Conservation (phyloP, 2,797 vertebrate species). For the Oreochromis mossambicus region DNA sequence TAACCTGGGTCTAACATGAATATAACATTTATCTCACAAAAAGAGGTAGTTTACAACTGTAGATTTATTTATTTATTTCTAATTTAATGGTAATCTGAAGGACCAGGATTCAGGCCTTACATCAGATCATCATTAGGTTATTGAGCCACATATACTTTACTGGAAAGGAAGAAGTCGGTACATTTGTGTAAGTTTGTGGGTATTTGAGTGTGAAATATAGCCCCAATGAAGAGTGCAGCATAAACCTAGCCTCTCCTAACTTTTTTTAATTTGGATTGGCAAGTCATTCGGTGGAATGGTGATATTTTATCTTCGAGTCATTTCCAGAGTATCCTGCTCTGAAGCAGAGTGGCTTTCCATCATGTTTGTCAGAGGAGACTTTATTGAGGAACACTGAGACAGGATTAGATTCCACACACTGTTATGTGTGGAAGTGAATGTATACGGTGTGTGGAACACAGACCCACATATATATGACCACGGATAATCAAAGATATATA, state of each 20-base stretch:
- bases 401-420: slow-evolving; percentile 36
- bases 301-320: slow-evolving; percentile 64
- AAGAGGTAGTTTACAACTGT: neutral
- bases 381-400: slow-evolving; percentile 68
- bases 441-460: neutral
- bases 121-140: neutral
- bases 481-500: neutral
- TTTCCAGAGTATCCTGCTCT: slow-evolving; percentile 66
- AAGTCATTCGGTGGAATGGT: slow-evolving; percentile 57
- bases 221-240: slow-evolving; percentile 27
- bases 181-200: neutral
- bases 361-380: slow-evolving; percentile 68
- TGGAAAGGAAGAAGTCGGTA: neutral
- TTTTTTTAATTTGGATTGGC: slow-evolving; percentile 79
- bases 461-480: neutral
- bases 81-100: neutral
- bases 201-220: slow-evolving; percentile 60
- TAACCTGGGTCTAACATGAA: neutral
- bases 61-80: neutral
- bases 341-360: slow-evolving; percentile 74
- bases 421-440: neutral
- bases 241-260: slow-evolving; percentile 66
- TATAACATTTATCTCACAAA: neutral
- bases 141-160: neutral
- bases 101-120: neutral